Evolutionary conservation across 2,888 invertebrate genomes (phyloP).

Genomic region (Anaspis maculata): DNA sequence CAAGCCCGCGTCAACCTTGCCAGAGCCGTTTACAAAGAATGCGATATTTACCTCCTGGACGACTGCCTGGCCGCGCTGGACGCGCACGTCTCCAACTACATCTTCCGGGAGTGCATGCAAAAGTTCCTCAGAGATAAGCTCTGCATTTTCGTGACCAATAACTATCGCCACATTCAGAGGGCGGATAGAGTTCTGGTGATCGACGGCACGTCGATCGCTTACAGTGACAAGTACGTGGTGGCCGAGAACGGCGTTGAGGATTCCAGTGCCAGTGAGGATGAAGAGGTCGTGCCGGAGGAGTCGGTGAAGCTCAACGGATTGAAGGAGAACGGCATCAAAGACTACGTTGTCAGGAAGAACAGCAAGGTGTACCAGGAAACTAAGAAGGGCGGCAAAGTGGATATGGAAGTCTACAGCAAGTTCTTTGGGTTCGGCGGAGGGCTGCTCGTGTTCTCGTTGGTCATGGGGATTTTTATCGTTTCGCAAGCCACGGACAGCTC

Average conservation of each 20-base stretch:
- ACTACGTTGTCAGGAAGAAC: neutral
- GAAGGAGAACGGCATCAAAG: too few species aligned
- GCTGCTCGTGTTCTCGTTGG: conserved; percentile 1
- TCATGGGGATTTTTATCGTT: conserved; percentile 2
- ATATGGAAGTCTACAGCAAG: conserved; percentile 2
- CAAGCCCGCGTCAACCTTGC: conserved; percentile 32
- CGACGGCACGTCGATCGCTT: conserved; percentile 10
- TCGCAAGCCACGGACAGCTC: conserved; percentile 3
- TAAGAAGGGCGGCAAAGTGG: too few species aligned
- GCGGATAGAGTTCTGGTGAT: conserved; percentile 43
- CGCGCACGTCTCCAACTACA: conserved; percentile 23
- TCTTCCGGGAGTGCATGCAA: conserved; percentile 28
- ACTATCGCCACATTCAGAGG: conserved; percentile 25
- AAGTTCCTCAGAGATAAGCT: conserved; percentile 28
- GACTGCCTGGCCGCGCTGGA: conserved; percentile 30
- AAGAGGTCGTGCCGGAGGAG: too few species aligned
- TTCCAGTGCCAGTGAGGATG: too few species aligned
- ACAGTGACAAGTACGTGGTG: conserved; percentile 3
- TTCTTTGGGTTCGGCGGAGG: conserved; percentile 9
- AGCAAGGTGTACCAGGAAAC: conserved; percentile 5
- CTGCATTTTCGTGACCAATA: conserved; percentile 28
- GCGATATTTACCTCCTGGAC: conserved; percentile 31
- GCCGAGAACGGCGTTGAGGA: neutral
- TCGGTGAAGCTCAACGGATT: too few species aligned
- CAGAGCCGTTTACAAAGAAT: conserved; percentile 28